Evolutionary conservation across 2,888 invertebrate species (phyloP), one percentile per base, ranked within the genome.

Genomic region (Heteropelma amictum): DNA sequence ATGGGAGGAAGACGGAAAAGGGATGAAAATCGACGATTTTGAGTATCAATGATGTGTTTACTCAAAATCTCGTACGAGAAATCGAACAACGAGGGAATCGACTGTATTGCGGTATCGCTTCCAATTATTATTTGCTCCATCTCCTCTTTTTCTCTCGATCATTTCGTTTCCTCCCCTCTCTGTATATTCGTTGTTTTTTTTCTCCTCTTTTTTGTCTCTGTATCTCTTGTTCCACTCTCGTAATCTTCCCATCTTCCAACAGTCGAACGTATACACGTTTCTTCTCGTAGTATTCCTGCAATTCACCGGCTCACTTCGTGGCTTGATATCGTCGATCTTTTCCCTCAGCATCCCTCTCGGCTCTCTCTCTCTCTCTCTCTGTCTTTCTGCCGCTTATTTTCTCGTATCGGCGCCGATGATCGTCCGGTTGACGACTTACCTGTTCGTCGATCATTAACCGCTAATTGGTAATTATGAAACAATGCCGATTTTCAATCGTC

Each of bases 401-500:
- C 78, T 63, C 64, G 68, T 78, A 78, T 78, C 80, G 68, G 70
- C 70, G 72, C 67, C 68, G 69, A 70, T 76, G 65, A 72, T 76
- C 76, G 69, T 61, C 70, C 76, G 72, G 70, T 72, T 72, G 77
- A 77, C 69, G 72, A 72, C 61, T 73, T 70, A 78, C 72, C 76
- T 73, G 76, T 65, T 69, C 60, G 69, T 6, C 38, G 70, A 76
- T 76, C 68, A 76, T 72, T 72, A 76, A 76, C 68, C 73, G 75
- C 75, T 76, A 76, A 76, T 76, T 76, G 75, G 67, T 76, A 76
- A 76, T 76, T 76, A 76, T 71, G 75, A 76, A 76, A 76, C 75
- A 76, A 76, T 76, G 75, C 75, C 71, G 71, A 76, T 76, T 76
- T 76, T 76, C 75, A 76, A 76, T 76, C 71, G 75, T 76, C 75